Conservation (phyloP, 1,140 invertebrate genomes). For the Oreohelix idahoensis region DNA sequence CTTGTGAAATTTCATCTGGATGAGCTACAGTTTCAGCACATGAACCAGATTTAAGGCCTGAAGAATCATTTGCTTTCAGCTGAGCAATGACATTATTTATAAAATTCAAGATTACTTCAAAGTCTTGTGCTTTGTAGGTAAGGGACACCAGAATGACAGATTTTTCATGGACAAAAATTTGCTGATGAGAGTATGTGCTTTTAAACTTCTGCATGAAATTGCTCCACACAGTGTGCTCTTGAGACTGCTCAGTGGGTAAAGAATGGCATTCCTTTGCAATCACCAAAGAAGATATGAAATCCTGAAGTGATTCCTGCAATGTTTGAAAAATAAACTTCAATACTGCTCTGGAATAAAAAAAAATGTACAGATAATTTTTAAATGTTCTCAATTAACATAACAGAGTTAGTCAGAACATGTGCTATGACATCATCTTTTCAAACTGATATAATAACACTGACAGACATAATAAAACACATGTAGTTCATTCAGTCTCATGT, state of each 20-base stretch:
- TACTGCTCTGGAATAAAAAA: no score
- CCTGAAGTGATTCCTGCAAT: background rate
- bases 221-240: background rate
- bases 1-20: background rate
- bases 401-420: no score
- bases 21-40: background rate
- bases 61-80: background rate
- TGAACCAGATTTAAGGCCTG: background rate
- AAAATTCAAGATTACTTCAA: background rate
- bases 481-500: no score
- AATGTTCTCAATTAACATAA: no score
- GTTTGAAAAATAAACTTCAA: background rate
- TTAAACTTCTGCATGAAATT: background rate
- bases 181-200: background rate
- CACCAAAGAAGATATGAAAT: background rate
- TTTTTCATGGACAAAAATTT: background rate
- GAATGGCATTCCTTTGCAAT: background rate
- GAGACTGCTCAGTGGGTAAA: background rate
- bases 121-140: background rate
- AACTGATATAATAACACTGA: no score
- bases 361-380: no score
- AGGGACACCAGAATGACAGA: background rate
- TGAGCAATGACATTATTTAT: background rate
- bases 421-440: no score
- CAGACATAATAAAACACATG: no score